Evolutionary conservation across 2,113 vertebrate genomes (phyloP).

Genomic region (Lutjanus erythropterus): DNA sequence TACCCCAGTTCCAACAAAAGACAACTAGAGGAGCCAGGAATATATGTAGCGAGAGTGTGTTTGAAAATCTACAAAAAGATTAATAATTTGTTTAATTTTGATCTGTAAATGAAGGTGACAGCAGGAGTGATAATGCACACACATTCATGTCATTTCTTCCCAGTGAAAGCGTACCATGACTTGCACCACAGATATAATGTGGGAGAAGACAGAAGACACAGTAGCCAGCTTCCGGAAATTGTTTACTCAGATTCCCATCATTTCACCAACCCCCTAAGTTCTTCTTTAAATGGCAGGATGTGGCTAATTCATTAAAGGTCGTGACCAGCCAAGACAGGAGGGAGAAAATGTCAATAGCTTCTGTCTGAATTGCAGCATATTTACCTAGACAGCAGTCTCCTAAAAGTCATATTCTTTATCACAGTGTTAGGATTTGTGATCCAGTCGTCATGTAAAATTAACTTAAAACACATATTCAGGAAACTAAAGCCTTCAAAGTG

Average conservation of each 20-base stretch:
- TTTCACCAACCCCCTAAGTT: constrained; percentile 22
- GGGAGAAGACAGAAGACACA: background rate
- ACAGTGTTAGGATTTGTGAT: background rate
- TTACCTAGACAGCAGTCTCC: background rate
- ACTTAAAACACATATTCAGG: background rate
- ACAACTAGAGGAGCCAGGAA: constrained; percentile 10
- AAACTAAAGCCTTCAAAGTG: background rate
- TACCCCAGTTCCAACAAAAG: constrained; percentile 22
- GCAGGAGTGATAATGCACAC: background rate
- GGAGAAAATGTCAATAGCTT: constrained; percentile 42
- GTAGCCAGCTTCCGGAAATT: constrained; percentile 19
- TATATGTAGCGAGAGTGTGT: background rate
- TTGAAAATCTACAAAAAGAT: constrained; percentile 2
- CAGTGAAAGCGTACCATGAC: background rate
- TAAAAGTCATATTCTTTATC: background rate
- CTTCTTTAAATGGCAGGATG: constrained; percentile 47
- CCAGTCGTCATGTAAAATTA: background rate
- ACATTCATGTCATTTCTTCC: background rate
- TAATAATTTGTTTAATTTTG: background rate
- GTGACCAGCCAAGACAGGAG: constrained; percentile 14
- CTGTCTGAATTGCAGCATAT: constrained; percentile 23
- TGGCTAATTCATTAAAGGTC: constrained; percentile 49
- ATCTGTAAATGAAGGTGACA: constrained; percentile 18
- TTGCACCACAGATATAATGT: background rate
- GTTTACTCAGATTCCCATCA: constrained; percentile 37